phyloP scores from a whole-genome alignment of 1,140 invertebrate species.

The Rhysida immarginata region DNA sequence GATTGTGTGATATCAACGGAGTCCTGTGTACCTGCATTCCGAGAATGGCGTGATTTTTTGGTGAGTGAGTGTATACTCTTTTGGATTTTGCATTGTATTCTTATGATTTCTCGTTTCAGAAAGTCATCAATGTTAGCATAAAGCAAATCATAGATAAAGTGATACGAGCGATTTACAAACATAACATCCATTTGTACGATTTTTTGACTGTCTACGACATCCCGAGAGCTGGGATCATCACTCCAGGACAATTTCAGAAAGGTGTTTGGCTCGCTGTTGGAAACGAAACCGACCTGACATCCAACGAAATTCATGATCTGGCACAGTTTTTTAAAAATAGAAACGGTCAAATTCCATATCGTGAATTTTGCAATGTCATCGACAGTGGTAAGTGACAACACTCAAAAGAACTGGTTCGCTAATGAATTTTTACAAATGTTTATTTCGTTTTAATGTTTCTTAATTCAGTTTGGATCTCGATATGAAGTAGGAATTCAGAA shows the following conservation, averaged over 20 bases:
- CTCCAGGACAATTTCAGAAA: not conserved
- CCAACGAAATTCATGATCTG: not conserved
- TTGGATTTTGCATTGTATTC: no score
- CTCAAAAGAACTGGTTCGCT: no score
- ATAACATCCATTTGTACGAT: slow-evolving; percentile 5
- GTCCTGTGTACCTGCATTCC: no score
- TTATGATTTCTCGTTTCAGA: no score
- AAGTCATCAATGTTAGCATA: not conserved
- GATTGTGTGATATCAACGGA: no score
- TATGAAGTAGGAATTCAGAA: no score
- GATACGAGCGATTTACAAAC: not conserved
- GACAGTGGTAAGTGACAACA: slow-evolving; percentile 6
- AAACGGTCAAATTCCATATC: not conserved
- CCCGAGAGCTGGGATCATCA: not conserved
- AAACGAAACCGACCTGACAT: not conserved
- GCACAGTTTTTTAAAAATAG: not conserved
- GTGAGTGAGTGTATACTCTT: no score
- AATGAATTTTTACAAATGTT: no score
- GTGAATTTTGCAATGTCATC: slow-evolving; percentile 7
- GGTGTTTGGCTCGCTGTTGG: slow-evolving; percentile 1
- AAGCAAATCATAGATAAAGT: not conserved
- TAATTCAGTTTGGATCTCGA: no score
- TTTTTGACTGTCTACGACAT: slow-evolving; percentile 1
- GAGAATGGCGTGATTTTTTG: no score
- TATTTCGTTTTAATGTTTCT: no score